Percentiles rank a stretch among this genome's conserved stretches.
Evolutionary conservation across 2,113 vertebrate genomes (phyloP).

Genomic region (Peromyscus californicus): DNA sequence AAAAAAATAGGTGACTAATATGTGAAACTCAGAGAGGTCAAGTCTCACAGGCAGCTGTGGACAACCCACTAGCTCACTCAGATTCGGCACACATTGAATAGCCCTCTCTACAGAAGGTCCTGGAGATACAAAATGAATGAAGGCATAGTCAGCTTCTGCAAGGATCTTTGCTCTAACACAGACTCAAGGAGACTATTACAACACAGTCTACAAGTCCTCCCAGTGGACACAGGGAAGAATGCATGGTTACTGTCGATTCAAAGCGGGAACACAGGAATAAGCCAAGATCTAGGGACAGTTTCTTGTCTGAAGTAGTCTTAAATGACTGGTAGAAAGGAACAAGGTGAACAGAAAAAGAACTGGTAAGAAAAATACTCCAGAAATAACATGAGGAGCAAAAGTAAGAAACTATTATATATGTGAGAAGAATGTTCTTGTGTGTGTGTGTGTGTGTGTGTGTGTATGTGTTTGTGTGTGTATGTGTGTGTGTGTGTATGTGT

Average conservation of each 20-base stretch:
- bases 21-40: not conserved
- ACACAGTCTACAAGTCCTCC: not conserved
- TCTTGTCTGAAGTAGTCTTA: not conserved
- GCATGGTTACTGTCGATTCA: not conserved
- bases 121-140: not conserved
- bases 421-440: not conserved
- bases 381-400: constrained; percentile 1
- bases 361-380: not conserved
- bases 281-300: not conserved
- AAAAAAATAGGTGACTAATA: not conserved
- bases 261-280: not conserved
- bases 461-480: no score
- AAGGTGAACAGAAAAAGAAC: not conserved
- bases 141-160: not conserved
- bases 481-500: no score
- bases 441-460: no score
- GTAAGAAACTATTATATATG: not conserved
- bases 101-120: not conserved
- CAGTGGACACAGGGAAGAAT: not conserved
- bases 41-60: not conserved
- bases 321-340: not conserved
- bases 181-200: not conserved
- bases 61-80: not conserved
- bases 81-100: not conserved
- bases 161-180: not conserved